Percentiles rank a stretch among this genome's conserved stretches.
phyloP scores from a whole-genome alignment of 2,113 vertebrate genomes.

The Geococcyx californianus region DNA sequence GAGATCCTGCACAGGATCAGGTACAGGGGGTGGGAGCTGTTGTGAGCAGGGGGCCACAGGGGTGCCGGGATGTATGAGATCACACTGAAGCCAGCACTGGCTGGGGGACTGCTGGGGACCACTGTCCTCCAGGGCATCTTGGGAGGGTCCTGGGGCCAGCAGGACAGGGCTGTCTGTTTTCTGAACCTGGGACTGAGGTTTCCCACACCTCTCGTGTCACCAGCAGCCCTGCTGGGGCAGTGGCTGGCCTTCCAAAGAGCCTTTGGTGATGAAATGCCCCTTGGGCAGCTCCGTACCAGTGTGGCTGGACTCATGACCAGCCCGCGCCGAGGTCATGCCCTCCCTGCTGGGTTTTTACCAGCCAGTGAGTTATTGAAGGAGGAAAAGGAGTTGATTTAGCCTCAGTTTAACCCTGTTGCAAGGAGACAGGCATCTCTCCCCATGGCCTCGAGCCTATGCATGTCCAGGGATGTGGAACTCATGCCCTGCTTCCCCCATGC shows the following conservation, averaged over 20 bases:
- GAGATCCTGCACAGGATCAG: not conserved
- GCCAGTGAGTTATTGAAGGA: not conserved
- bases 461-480: not conserved
- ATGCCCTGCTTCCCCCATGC: fast-evolving
- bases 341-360: not conserved
- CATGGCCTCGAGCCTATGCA: not conserved
- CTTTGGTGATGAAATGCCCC: not conserved
- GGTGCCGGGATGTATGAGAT: not conserved
- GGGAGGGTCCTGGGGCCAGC: not conserved
- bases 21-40: not conserved
- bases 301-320: not conserved
- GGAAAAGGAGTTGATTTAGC: not conserved
- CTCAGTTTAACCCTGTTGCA: not conserved
- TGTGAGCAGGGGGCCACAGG: not conserved
- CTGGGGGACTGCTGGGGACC: not conserved
- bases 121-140: not conserved
- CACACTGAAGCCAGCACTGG: not conserved
- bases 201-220: not conserved
- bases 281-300: not conserved
- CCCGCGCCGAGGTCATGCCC: fast-evolving
- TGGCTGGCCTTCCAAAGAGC: not conserved
- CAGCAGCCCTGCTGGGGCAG: not conserved
- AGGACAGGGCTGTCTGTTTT: not conserved
- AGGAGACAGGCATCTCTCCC: not conserved
- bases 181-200: not conserved